phyloP scores from a whole-genome alignment of 2,888 invertebrate genomes.

The Ommatoiulus sabulosus region DNA sequence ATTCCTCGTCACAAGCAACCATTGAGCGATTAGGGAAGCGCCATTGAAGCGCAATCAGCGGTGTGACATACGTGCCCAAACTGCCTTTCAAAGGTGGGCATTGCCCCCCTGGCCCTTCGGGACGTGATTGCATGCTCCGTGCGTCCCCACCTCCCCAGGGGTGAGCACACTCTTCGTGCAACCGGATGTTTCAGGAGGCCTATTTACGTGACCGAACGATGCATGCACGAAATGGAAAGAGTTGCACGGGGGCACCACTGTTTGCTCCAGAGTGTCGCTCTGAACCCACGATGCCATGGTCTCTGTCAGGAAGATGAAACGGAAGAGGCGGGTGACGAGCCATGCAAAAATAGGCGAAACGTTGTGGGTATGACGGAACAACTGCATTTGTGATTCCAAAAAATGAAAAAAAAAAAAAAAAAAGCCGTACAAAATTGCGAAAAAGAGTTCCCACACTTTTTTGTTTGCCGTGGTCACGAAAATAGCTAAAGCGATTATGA shows the following conservation, averaged over 20 bases:
- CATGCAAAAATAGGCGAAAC: neutral
- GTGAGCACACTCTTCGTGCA: neutral
- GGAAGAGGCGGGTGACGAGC: slow-evolving; percentile 26
- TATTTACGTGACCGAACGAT: neutral
- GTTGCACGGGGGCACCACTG: slow-evolving; percentile 8
- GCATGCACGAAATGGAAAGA: neutral
- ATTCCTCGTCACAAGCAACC: neutral
- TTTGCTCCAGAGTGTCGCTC: neutral
- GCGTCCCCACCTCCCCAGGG: neutral
- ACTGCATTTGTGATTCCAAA: neutral
- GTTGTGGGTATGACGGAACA: neutral
- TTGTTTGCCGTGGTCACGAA: slow-evolving; percentile 2
- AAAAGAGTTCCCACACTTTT: slow-evolving; percentile 35
- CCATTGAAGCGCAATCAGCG: slow-evolving; percentile 8
- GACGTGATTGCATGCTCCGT: neutral
- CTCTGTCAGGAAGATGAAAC: neutral
- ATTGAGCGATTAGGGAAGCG: slow-evolving; percentile 29
- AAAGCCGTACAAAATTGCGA: neutral
- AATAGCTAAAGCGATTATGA: neutral
- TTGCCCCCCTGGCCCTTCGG: slow-evolving; percentile 30
- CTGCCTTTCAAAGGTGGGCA: slow-evolving; percentile 41
- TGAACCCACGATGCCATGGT: neutral
- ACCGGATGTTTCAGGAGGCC: neutral
- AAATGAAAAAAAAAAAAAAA: neutral
- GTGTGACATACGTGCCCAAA: slow-evolving; percentile 37